phyloP scores from a whole-genome alignment of 2,797 vertebrate genomes.

The Cossypha polioptera region DNA sequence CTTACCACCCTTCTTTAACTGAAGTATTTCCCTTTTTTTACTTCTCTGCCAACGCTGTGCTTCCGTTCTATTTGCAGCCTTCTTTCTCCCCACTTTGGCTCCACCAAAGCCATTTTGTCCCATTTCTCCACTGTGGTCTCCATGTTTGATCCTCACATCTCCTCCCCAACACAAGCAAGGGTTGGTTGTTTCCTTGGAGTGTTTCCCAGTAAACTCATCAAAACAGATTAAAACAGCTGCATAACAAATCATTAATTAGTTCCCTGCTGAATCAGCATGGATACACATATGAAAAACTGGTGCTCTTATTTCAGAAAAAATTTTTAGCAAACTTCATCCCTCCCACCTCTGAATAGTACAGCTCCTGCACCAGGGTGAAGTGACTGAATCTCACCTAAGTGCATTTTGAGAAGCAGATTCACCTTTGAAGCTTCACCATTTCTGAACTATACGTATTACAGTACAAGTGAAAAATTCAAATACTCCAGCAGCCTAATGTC shows the following conservation, averaged over 20 bases:
- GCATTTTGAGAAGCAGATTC: neutral
- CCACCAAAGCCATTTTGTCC: neutral
- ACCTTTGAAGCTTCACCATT: neutral
- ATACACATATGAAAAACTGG: neutral
- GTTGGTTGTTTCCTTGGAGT: neutral
- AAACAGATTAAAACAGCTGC: neutral
- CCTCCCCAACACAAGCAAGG: neutral
- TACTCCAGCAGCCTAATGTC: neutral
- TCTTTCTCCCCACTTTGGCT: neutral
- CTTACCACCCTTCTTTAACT: neutral
- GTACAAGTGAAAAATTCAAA: neutral
- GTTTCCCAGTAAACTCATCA: neutral
- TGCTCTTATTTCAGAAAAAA: neutral
- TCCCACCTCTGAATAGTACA: neutral
- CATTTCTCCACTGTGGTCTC: accelerated
- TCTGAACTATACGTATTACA: neutral
- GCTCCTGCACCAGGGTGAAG: neutral
- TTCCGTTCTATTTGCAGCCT: neutral
- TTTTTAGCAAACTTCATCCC: neutral
- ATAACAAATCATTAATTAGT: neutral
- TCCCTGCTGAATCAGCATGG: neutral
- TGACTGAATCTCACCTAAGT: neutral
- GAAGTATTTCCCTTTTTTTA: neutral
- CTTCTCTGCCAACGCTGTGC: neutral
- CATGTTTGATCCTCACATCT: neutral